Evolutionary conservation across 2,797 vertebrate species (phyloP).

Genomic region (Phoeniculus purpureus): DNA sequence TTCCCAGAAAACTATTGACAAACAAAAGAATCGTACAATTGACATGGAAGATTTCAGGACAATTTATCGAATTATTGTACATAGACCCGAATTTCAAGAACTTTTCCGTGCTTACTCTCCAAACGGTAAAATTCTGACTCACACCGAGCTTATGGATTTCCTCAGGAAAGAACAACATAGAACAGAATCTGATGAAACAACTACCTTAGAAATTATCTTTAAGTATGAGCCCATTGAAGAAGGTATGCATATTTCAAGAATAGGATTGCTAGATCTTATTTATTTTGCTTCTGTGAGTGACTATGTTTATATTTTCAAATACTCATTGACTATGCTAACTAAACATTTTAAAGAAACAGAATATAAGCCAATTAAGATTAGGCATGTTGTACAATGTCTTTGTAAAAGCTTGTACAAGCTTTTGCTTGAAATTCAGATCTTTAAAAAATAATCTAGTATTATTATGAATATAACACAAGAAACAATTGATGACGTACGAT

Average conservation of each 20-base stretch:
- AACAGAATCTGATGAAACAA: constrained; percentile 34
- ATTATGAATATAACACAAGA: background rate
- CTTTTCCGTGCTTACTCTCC: constrained; percentile 77
- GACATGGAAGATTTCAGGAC: constrained; percentile 77
- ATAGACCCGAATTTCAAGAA: constrained; percentile 77
- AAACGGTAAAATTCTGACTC: constrained; percentile 62
- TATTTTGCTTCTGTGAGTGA: background rate
- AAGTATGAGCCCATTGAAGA: constrained; percentile 85
- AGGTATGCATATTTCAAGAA: constrained; percentile 71
- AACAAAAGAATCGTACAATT: constrained; percentile 25
- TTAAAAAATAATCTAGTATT: background rate
- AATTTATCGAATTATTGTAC: constrained; percentile 69
- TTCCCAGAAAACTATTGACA: constrained; percentile 68
- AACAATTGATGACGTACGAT: background rate
- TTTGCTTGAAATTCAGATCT: background rate
- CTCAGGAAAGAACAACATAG: constrained; percentile 81
- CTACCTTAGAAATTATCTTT: constrained; percentile 77
- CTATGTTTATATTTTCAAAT: background rate
- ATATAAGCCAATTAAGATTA: background rate
- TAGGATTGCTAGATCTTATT: background rate
- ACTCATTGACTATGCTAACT: background rate
- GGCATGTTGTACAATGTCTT: background rate
- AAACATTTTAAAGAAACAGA: background rate
- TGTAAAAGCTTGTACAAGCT: background rate
- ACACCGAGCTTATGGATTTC: constrained; percentile 75